Base-by-base conservation (phyloP, 1,140 invertebrate species). In the Diorhabda carinulata region DNA sequence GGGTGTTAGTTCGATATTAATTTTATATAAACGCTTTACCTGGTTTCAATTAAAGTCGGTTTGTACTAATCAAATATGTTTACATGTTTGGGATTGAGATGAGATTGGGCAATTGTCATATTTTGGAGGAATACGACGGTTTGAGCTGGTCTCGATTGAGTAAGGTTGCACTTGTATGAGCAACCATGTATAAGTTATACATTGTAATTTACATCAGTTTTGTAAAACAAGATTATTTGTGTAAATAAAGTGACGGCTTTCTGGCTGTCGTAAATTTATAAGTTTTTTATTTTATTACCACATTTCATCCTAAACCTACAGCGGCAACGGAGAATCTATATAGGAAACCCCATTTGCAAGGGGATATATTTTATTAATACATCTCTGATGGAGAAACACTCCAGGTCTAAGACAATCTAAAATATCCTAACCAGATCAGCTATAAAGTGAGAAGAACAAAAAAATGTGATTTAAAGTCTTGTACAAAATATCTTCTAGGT, bases 151-250 rank as follows among this genome's bases (percentile, higher is more conserved):
- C 73, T 76, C 71, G 72, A 70, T 72, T 71, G 62, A 72, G 66
- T 41, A 9, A 67, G 62, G 67, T 72, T 74, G 70, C 69, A 57
- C 69, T 73, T 68, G 72, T 70, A 74, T 70, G 61, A 57, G 67
- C 73, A 74, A 71, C 72, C 72, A 72, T 72, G 74, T 71, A 73
- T 72, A 69, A 76, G 70, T 70, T 77, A 63, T 68, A 77, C 66
- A 75, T 71, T 73, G 72, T 74, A 74, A 73, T 75, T 75, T 71
- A 72, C 76, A 78, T 74, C 76, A 77, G 77, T 79, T 79, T 79
- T 79, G 78, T 79, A 79, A 78, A 79, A 72, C 47, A 52, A 78
- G 72, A 70, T 73, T 71, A 79, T 78, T 79, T 79, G 73, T 79
- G 78, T 79, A 78, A 79, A 79, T 79, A 79, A 79, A 76, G 45